Conservation (phyloP, 2,888 invertebrate genomes). For the Ormyrus rosae region DNA sequence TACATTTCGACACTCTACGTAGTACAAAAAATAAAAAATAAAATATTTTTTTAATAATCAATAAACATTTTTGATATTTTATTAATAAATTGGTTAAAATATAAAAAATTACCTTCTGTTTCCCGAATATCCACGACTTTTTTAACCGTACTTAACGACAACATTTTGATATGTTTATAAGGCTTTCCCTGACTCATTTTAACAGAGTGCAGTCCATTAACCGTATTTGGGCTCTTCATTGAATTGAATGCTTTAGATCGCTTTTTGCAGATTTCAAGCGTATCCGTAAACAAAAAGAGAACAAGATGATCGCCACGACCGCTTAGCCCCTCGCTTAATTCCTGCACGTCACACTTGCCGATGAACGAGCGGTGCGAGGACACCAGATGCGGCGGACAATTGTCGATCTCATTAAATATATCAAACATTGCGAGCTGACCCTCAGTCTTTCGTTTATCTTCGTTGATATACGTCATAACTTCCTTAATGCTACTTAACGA, state of each 20-base stretch:
- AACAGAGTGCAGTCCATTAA: slow-evolving; percentile 79
- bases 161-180: slow-evolving; percentile 93
- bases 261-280: slow-evolving; percentile 93
- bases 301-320: slow-evolving; percentile 92
- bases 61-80: no score
- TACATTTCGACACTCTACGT: slow-evolving; percentile 88
- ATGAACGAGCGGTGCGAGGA: slow-evolving; percentile 95
- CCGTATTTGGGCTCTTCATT: slow-evolving; percentile 82
- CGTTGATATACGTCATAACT: slow-evolving; percentile 97
- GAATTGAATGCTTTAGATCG: slow-evolving; percentile 86
- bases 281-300: slow-evolving; percentile 95
- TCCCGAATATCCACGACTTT: slow-evolving; percentile 93
- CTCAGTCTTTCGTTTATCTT: slow-evolving; percentile 97
- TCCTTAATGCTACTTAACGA: slow-evolving; percentile 92
- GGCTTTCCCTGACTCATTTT: slow-evolving; percentile 85
- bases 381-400: slow-evolving; percentile 95
- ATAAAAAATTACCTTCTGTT: slow-evolving; percentile 81
- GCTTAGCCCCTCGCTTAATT: slow-evolving; percentile 89
- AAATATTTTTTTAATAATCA: neutral
- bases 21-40: neutral
- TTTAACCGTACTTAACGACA: slow-evolving; percentile 92
- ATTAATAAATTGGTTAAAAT: slow-evolving; percentile 3
- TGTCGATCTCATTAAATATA: slow-evolving; percentile 98
- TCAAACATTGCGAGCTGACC: slow-evolving; percentile 97
- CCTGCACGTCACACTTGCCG: slow-evolving; percentile 91